Evolutionary conservation across 2,113 vertebrate genomes (phyloP), one percentile per base, ranked within the genome.

Genomic region (Pollachius pollachius): DNA sequence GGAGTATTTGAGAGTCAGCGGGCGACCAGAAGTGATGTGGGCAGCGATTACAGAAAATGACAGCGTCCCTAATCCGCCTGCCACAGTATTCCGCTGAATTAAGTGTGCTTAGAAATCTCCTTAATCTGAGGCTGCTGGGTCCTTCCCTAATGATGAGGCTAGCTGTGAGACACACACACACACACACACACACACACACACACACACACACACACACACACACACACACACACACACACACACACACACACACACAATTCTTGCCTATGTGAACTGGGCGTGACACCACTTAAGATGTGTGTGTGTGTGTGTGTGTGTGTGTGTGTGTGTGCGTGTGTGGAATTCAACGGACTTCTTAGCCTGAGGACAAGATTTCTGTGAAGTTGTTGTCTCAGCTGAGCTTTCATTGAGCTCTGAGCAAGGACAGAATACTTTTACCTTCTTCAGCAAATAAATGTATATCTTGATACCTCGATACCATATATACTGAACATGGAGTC

Each of bases 11-110:
- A 34, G 6, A 34, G 30, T 34, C 30, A 34, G 30, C 30, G 30
- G 30, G 30, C 30, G 30, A 34, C 76, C 80, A 78, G 84, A 78
- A 73, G 34, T 81, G 72, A 79, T 78, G 74, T 77, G 76, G 67
- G 71, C 16, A 64, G 61, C 2, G 73, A 84, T 86, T 82, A 81
- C 73, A 69, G 48, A 69, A 81, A 80, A 77, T 86, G 81, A 81
- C 82, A 75, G 80, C 77, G 30, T 62, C 17, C 71, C 30, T 85
- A 86, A 88, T 83, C 84, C 83, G 67, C 76, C 78, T 83, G 18
- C 56, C 73, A 27, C 65, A 70, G 80, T 70, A 71, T 62, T 76
- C 56, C 71, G 9, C 11, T 48, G 5, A 48, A 48, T 48, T 48
- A 12, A 48, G 41, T 48, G 41, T 48, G 41, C 8, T 48, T 11